Percentiles rank a stretch among this genome's conserved stretches.
Evolutionary conservation across 2,888 invertebrate species (phyloP).

Genomic region (Torymus tubicola): DNA sequence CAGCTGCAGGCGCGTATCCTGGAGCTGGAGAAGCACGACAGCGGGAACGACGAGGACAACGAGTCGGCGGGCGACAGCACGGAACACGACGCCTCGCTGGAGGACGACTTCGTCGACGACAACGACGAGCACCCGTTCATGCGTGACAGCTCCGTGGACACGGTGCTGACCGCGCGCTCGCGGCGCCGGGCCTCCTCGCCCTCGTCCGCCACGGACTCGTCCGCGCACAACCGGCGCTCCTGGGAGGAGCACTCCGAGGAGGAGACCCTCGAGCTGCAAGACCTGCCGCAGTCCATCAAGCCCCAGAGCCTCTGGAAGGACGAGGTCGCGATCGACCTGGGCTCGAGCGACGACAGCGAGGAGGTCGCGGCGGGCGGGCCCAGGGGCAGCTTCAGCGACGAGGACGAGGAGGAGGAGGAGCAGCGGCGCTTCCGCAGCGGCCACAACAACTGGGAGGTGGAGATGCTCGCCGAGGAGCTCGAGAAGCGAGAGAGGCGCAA

Average conservation of each 20-base stretch:
- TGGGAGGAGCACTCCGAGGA: conserved; percentile 86
- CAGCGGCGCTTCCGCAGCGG: conserved; percentile 68
- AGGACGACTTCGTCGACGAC: conserved; percentile 76
- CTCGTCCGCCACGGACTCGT: conserved; percentile 64
- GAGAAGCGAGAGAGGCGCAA: conserved; percentile 69
- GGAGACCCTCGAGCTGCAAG: conserved; percentile 83
- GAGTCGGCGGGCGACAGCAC: conserved; percentile 69
- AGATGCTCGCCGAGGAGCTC: conserved; percentile 86
- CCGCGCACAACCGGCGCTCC: conserved; percentile 76
- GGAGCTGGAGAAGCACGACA: conserved; percentile 79
- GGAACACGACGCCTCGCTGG: conserved; percentile 71
- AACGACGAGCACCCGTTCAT: conserved; percentile 76
- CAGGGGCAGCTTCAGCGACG: conserved; percentile 75
- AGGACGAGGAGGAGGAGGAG: conserved; percentile 70
- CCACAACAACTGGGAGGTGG: conserved; percentile 86
- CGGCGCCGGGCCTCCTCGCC: conserved; percentile 66
- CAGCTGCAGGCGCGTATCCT: conserved; percentile 86
- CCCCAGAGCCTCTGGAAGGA: conserved; percentile 75
- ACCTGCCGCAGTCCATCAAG: conserved; percentile 78
- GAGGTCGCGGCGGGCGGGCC: conserved; percentile 73
- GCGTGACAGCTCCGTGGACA: conserved; percentile 77
- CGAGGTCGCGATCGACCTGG: conserved; percentile 74
- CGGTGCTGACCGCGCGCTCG: conserved; percentile 68
- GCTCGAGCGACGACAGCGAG: conserved; percentile 76
- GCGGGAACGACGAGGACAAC: conserved; percentile 36